These are phyloP conservation scores for Eulemur coronatus DNA, from an alignment of 2,797 vertebrate species.

Conservation along the genomic window DNA sequence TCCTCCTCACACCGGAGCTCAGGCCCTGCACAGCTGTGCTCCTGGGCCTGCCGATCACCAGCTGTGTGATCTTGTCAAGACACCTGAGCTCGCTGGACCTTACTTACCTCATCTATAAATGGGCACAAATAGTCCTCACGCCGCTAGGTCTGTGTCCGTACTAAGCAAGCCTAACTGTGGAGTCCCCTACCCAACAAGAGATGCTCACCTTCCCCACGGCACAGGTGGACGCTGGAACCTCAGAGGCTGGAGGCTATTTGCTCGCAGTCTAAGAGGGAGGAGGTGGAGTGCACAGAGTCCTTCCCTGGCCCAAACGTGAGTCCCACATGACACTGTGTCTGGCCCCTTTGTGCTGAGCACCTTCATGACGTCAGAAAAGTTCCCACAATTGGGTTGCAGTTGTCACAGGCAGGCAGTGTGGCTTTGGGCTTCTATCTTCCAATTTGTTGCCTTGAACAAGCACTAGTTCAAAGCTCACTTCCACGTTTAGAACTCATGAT, in stretches of 20 bases:
- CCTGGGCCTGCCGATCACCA: background rate
- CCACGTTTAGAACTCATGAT: background rate
- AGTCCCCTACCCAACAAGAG: accelerated
- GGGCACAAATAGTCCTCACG: accelerated
- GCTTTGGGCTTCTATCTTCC: background rate
- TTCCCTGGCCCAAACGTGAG: background rate
- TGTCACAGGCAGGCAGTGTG: background rate
- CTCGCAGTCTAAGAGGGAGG: background rate
- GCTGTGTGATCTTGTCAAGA: background rate
- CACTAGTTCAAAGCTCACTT: background rate
- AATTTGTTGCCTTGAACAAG: accelerated
- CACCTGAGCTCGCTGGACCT: background rate
- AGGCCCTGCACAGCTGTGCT: background rate
- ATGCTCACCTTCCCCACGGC: background rate
- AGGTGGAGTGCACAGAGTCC: background rate
- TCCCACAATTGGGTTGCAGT: background rate
- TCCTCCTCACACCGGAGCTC: background rate
- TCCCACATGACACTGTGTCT: accelerated
- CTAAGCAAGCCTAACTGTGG: accelerated
- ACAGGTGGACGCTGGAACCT: accelerated
- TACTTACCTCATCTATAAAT: background rate
- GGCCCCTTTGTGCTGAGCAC: background rate
- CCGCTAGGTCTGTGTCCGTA: background rate
- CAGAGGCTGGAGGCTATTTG: background rate
- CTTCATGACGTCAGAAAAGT: background rate